Conservation (phyloP, 1,140 invertebrate genomes). For the Bombus waltoni region DNA sequence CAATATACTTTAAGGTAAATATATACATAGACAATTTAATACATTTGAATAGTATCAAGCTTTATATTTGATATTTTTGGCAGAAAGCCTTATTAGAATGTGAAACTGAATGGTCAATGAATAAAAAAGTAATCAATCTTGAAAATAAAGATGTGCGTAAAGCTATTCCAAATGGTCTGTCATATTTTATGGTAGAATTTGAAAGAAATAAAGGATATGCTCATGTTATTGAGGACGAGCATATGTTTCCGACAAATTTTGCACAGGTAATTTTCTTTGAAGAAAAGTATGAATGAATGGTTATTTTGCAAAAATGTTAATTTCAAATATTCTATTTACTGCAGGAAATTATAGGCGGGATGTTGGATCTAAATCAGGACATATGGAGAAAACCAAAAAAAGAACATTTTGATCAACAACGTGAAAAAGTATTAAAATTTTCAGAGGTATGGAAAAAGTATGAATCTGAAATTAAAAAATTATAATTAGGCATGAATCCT, state of each 20-base stretch:
- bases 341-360: constrained; percentile 97
- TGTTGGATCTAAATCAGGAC: constrained; percentile 93
- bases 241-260: constrained; percentile 94
- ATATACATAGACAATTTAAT: neutral
- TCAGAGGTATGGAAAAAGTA: constrained; percentile 86
- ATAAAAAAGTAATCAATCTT: constrained; percentile 97
- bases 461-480: constrained; percentile 77
- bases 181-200: constrained; percentile 97
- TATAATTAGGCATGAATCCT: constrained; percentile 2
- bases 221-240: constrained; percentile 98
- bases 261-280: constrained; percentile 87
- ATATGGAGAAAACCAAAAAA: constrained; percentile 92
- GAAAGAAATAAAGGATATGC: constrained; percentile 95
- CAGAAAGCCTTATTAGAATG: constrained; percentile 97
- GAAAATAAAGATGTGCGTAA: constrained; percentile 88
- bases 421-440: constrained; percentile 87
- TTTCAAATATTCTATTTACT: constrained; percentile 64
- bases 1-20: constrained; percentile 96
- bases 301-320: constrained; percentile 27
- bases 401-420: constrained; percentile 88
- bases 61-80: constrained; percentile 88
- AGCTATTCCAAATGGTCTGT: constrained; percentile 95
- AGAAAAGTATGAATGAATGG: constrained; percentile 34
- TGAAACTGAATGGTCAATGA: constrained; percentile 96
- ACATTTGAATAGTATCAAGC: neutral